Evolutionary conservation across 2,797 vertebrate genomes (phyloP), one percentile per base, ranked within the genome.

Genomic region (Malacoctenus gilli): DNA sequence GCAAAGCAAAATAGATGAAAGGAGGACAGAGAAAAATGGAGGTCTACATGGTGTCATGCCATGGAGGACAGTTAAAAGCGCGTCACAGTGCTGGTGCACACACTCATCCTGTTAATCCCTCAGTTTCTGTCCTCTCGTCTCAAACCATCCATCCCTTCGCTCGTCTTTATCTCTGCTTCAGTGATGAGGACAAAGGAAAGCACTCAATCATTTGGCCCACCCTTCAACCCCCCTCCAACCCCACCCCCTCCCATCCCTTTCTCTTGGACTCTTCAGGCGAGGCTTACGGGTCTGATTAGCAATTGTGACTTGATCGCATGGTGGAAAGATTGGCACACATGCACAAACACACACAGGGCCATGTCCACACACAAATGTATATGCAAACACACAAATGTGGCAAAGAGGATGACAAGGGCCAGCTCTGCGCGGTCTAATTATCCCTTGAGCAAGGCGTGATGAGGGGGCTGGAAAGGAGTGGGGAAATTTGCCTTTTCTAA

Each of bases 291-390:
- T 80, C 74, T 87, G 85, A 89, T 87, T 89, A 88, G 82, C 62
- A 85, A 89, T 84, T 86, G 85, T 81, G 87, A 86, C 86, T 86
- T 89, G 87, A 87, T 83, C 84, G 65, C 70, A 68, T 85, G 87
- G 80, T 84, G 83, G 79, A 87, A 85, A 83, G 74, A 84, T 64
- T 81, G 81, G 77, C 70, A 79, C 62, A 72, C 67, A 77, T 36
- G 71, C 66, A 70, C 61, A 68, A 50, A 66, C 37, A 52, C 72
- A 77, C 72, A 52, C 39, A 4, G 4, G 47, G 41, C 35, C 42
- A 22, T 30, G 43, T 36, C 57, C 54, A 48, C 59, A 46, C 47
- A 64, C 22, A 64, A 16, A 41, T 36, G 8, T 41, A 35, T 13
- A 58, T 18, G 8, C 42, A 31, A 4, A 55, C 59, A 67, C 60